Base-by-base conservation (phyloP, 2,797 vertebrate species). In the Acridotheres tristis region DNA sequence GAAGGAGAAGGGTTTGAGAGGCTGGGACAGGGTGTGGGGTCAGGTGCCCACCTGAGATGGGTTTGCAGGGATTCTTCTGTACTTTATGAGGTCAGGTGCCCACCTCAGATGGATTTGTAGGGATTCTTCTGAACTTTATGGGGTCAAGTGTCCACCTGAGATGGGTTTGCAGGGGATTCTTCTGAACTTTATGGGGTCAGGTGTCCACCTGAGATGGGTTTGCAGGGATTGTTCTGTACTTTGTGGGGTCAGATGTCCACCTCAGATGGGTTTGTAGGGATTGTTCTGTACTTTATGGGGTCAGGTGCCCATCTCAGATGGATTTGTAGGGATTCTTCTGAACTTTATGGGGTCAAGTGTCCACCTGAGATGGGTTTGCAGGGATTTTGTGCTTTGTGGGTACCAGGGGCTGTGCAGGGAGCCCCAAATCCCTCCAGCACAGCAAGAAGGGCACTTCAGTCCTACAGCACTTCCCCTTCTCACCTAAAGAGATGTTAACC, bases 271-370 rank as follows among this genome's bases (percentile, higher is more conserved):
- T n/a, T n/a, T n/a, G n/a, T n/a, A n/a, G 48, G 1, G 19, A 27
- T 4, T 50, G 11, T 47, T 25, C 14, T 3, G 47, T 7, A 6
- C 21, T 22, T 30, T 53, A 4, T 1, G 65, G 58, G 63, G 29
- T 69, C 63, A 17, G 43, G 26, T 26, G 3, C 1, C 17, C 25
- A 15, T 17, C 16, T 43, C 1, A 21, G 7, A 5, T n/a, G 22
- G 16, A 23, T n/a, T 11, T 71, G 7, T 2, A 26, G 16, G 22
- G 32, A 34, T 25, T 50, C n/a, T n/a, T n/a, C n/a, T n/a, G n/a
- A n/a, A n/a, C n/a, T 13, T 4, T 45, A 1, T 25, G 32, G 42
- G 32, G 11, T 17, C 42, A 65, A 6, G 2, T 26, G 3, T 1
- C 17, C 25, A 15, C 23, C 16, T 43, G 1, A 21, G 7, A 5